Conservation (phyloP, 1,140 invertebrate species). For the Ptiloglossa arizonensis region DNA sequence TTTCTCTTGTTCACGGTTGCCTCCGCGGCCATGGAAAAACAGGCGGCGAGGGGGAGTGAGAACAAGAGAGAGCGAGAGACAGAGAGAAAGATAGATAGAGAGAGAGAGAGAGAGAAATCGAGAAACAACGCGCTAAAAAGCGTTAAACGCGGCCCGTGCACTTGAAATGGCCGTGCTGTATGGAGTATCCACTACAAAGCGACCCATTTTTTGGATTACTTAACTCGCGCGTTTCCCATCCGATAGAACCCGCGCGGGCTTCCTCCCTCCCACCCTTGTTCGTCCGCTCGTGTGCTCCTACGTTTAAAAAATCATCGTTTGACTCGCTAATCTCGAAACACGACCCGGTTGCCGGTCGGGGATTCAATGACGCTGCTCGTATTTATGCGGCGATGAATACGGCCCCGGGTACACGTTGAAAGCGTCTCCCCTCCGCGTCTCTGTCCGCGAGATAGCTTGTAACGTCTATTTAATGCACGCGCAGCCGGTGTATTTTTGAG, state of each 20-base stretch:
- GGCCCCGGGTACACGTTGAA: too few species aligned
- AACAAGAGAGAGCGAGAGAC: too few species aligned
- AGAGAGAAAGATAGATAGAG: slow-evolving; percentile 10
- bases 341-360: background rate
- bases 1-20: slow-evolving; percentile 30
- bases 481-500: background rate
- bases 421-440: background rate
- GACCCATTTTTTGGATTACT: slow-evolving; percentile 38
- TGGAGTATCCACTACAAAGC: slow-evolving; percentile 31
- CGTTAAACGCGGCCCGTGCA: slow-evolving; percentile 34
- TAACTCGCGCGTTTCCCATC: background rate
- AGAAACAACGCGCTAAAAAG: slow-evolving; percentile 44
- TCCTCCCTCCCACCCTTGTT: background rate
- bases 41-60: background rate
- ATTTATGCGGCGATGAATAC: slow-evolving; percentile 19
- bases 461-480: background rate
- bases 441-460: background rate
- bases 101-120: slow-evolving; percentile 16
- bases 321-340: slow-evolving; percentile 8
- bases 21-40: slow-evolving; percentile 19
- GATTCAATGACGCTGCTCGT: background rate
- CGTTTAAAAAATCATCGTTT: slow-evolving; percentile 5
- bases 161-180: slow-evolving; percentile 19
- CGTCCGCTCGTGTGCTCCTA: background rate
- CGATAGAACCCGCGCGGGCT: background rate